A percentile compares a stretch with the other conserved stretches of the same genome.
Conservation (phyloP, 2,797 vertebrate genomes). For the Falco biarmicus region DNA sequence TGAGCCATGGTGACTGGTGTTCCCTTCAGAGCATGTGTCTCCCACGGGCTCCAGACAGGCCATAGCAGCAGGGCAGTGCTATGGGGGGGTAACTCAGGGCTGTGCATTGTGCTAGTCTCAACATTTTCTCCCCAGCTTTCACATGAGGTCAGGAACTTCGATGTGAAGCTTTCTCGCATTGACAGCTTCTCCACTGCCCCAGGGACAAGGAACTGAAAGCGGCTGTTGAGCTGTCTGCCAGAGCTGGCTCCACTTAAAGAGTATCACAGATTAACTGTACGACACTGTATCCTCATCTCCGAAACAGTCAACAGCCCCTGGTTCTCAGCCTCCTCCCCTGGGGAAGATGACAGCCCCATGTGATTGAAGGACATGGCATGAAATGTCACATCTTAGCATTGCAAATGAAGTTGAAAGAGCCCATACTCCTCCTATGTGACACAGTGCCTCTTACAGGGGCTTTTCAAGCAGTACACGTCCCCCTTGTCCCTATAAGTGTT, state of each 20-base stretch:
- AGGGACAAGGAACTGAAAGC: slow-evolving; percentile 60
- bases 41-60: background rate
- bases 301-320: background rate
- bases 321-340: background rate
- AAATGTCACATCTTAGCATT: background rate
- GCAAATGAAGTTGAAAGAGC: background rate
- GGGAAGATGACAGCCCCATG: background rate
- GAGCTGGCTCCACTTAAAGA: background rate
- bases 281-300: background rate
- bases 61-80: background rate
- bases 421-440: rapidly evolving
- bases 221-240: background rate
- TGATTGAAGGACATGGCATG: background rate
- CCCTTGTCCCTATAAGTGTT: rapidly evolving
- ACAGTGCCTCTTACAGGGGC: background rate
- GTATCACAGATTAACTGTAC: background rate
- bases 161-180: background rate
- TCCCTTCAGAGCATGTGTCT: background rate
- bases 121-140: background rate
- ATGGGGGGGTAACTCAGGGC: background rate
- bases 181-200: background rate
- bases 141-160: background rate
- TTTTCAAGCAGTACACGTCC: background rate
- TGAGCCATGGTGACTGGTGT: background rate
- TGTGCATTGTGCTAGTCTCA: background rate